Conservation (phyloP, 2,113 vertebrate genomes). For the Cnemophilus loriae region DNA sequence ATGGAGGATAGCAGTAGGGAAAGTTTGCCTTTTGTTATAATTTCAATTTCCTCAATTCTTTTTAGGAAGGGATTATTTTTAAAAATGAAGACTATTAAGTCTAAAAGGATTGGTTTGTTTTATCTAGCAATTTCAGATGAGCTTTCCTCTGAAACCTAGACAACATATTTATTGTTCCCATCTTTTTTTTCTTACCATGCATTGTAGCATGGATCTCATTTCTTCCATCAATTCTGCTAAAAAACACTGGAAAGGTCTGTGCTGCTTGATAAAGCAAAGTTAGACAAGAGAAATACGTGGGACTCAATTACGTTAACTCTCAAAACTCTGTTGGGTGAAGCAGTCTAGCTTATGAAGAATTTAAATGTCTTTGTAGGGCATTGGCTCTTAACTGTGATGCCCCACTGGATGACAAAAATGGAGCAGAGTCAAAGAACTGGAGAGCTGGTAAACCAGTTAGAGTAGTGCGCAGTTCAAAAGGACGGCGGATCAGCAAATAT, state of each 20-base stretch:
- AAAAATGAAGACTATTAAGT: not conserved
- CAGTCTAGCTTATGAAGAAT: conserved; percentile 42
- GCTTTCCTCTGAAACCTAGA: not conserved
- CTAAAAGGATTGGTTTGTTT: not conserved
- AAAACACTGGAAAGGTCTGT: not conserved
- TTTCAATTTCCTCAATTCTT: conserved; percentile 38
- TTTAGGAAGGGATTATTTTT: conserved; percentile 8
- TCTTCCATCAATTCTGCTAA: not conserved
- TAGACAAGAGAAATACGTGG: conserved; percentile 27
- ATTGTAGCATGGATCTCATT: not conserved
- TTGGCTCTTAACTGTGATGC: conserved; percentile 97
- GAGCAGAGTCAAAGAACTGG: conserved; percentile 97
- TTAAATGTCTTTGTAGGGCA: conserved; percentile 80
- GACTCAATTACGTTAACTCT: not conserved
- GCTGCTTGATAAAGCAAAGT: conserved; percentile 54
- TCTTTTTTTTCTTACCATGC: conserved; percentile 23
- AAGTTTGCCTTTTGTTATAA: not conserved
- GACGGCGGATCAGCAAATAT: conserved; percentile 96
- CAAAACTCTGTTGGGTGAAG: not conserved
- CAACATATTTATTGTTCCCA: conserved; percentile 12
- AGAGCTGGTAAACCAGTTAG: conserved; percentile 95
- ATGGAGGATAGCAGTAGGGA: not conserved
- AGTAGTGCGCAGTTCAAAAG: conserved; percentile 97
- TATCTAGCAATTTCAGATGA: not conserved
- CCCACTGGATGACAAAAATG: conserved; percentile 94